A percentile compares a stretch with the other conserved stretches of the same genome.
phyloP scores from a whole-genome alignment of 2,113 vertebrate species.

The Hypanus sabinus region DNA sequence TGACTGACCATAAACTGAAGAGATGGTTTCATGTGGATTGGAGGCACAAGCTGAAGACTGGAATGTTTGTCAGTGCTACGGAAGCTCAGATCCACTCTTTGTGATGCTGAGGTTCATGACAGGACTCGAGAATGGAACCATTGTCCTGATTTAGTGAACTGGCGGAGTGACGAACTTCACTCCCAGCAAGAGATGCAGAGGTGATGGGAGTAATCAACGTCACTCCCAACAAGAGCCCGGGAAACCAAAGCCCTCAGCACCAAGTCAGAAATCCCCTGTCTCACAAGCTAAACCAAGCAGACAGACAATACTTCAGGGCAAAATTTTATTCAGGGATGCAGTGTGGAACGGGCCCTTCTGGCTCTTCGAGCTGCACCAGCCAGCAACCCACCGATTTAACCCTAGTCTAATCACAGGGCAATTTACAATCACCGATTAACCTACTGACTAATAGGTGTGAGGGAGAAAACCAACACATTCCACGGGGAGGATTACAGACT shows the following conservation, averaged over 20 bases:
- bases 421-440: too few relatives aligned
- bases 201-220: neutral
- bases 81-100: neutral
- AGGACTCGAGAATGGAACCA: neutral
- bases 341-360: too few relatives aligned
- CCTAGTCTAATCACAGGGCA: too few relatives aligned
- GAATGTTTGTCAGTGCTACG: neutral
- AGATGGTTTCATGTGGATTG: neutral
- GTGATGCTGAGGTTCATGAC: neutral
- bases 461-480: too few relatives aligned
- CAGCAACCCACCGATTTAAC: too few relatives aligned
- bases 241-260: neutral
- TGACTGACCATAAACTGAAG: neutral
- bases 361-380: too few relatives aligned
- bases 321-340: neutral
- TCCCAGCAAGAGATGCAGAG: neutral
- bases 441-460: too few relatives aligned
- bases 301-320: neutral
- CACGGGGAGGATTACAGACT: too few relatives aligned
- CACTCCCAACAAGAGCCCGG: neutral
- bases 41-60: neutral
- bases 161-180: neutral
- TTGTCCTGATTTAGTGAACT: neutral
- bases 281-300: neutral
- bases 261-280: neutral